Conservation (phyloP, 2,888 invertebrate species). For the Diplazon laetatorius region DNA sequence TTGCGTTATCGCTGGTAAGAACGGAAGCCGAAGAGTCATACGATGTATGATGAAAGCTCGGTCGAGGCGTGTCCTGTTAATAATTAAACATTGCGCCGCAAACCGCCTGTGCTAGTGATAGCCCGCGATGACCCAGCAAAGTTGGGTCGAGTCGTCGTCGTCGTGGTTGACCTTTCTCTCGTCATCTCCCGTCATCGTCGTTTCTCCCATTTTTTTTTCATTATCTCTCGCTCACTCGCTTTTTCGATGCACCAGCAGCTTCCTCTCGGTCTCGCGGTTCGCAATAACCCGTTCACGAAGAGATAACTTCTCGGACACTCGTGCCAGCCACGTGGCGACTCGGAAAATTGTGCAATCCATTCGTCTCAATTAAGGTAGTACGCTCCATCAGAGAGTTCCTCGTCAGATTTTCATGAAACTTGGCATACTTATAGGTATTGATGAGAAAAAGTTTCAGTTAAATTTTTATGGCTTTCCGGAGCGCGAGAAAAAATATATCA, state of each 20-base stretch:
- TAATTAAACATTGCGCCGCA: constrained; percentile 33
- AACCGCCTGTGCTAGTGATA: constrained; percentile 32
- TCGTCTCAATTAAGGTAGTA: no score
- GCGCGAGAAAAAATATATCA: no score
- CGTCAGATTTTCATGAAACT: no score
- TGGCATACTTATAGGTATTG: no score
- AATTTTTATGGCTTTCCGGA: no score
- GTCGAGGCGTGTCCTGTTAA: constrained; percentile 35
- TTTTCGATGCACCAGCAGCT: not conserved
- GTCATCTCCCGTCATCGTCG: no score
- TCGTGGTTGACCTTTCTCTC: no score
- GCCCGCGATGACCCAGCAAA: constrained; percentile 41
- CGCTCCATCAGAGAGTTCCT: no score
- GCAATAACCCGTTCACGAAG: not conserved
- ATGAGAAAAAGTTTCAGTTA: no score
- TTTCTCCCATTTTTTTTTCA: no score
- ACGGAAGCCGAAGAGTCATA: constrained; percentile 27
- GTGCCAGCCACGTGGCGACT: constrained; percentile 57
- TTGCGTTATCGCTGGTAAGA: not conserved
- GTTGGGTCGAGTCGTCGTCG: constrained; percentile 15
- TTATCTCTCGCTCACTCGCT: constrained; percentile 13
- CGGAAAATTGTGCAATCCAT: constrained; percentile 39
- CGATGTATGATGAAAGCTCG: constrained; percentile 46
- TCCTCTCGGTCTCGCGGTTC: not conserved
- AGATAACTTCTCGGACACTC: constrained; percentile 30